Base-by-base conservation (phyloP, 2,888 invertebrate species). In the Morpho deidamia region DNA sequence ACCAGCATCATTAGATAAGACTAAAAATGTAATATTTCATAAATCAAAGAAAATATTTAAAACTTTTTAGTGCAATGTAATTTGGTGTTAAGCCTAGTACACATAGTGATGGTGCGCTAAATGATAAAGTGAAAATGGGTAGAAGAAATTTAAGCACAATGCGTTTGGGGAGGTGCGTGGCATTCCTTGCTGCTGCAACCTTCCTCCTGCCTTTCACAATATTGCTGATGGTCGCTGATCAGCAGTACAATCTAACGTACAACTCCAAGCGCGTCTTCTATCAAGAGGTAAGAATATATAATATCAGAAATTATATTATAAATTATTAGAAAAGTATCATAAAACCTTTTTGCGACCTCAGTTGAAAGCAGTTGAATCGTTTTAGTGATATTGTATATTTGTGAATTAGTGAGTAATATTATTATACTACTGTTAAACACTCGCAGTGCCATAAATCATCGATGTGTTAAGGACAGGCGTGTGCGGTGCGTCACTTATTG, bases 111-210 rank as follows among this genome's bases (percentile, higher is more conserved):
- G 43, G 51, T 56, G 43, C 12, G 42, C 46, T 51, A 44, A 39
- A 50, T 35, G 12, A 46, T n/a, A 32, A 44, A 42, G 43, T 11
- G 11, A 60, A 53, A 44, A 78, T 79, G 67, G 78, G 78, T 43
- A 71, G 85, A 59, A 72, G 86, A 61, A 90, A 90, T 70, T 67
- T 86, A 58, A 87, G 88, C 65, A 82, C 88, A 75, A 82, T 90
- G 77, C 80, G 91, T 41, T 71, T 92, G 23, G 85, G 91, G 46
- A 78, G 92, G 66, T 92, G 92, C 64, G 88, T 92, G 50, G 89
- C 92, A 1, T 92, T 92, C 70, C 86, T 92, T 56, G 91, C 91
- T 11, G 91, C 92, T 1, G 91, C 92, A 1, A 92, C 92, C 51
- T 90, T 92, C 60, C 82, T 92, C 14, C 88, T 92, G 8, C 91